Evolutionary conservation across 2,888 invertebrate species (phyloP), one percentile per base, ranked within the genome.

Genomic region (Ditylenchus weischeri): DNA sequence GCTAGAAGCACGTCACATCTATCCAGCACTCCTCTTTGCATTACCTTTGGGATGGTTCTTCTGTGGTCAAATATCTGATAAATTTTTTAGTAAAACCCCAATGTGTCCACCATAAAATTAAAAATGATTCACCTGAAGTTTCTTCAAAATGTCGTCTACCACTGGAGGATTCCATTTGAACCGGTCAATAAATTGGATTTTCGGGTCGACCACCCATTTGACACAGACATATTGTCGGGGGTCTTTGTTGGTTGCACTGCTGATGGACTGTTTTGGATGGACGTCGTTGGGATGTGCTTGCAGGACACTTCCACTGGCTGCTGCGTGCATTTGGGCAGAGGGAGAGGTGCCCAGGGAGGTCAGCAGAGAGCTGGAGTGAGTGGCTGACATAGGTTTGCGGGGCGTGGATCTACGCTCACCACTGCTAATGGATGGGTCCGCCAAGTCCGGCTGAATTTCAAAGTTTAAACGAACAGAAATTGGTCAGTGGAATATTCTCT

Each of bases 1-100:
- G 93, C 90, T 69, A 93, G 87, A 68, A 95, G 88, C 84, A 92
- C 91, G 86, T 98, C 96, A 65, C 95, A 86, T 0, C 95, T 94
- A 86, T 98, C 98, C 89, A 98, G 91, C 79, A 94, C 91, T 18
- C 96, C 96, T 65, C 98, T 88, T 85, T 98, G 98, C 87, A 96
- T 89, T 93, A 96, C 98, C 86, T 98, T 98, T 68, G 98, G 98
- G 83, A 98, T 98, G 66, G 98, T 98, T 75, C 92, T 93, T 74
- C 95, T 88, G 15, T 96, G 95, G 86, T 98, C 96, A 69, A 91
- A 90, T 85, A 98, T 96, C 78, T 79, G 65, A 29, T 76, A 64
- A 18, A 54, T 1, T 15, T 1, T 54, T 54, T n/a, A n/a, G 13
- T 13, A 15, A 54, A 23, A 54, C 15, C 21, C 2, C 7, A 54